These are phyloP conservation scores for Anas acuta DNA, from an alignment of 2,797 vertebrate genomes.

Conservation along the genomic window DNA sequence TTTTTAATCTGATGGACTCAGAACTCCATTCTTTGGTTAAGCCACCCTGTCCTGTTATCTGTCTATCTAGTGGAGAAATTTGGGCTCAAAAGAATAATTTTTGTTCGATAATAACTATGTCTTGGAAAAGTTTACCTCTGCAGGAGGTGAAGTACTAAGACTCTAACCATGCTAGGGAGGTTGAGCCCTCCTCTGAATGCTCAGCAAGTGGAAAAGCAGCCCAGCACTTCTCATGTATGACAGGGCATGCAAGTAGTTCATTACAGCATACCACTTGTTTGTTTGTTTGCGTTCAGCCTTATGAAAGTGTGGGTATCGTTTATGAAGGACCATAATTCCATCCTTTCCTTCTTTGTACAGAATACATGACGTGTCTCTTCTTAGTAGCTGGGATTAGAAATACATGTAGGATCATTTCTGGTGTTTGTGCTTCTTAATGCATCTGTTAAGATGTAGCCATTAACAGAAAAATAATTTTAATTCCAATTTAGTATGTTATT, in stretches of 20 bases:
- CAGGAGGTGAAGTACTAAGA: neutral
- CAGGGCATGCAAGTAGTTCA: neutral
- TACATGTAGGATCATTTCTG: neutral
- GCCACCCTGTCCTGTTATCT: neutral
- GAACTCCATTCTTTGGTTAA: neutral
- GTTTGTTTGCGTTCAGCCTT: neutral
- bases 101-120: neutral
- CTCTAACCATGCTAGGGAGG: neutral
- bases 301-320: neutral
- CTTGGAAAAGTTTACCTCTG: neutral
- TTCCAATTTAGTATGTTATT: neutral
- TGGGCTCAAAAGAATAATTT: neutral
- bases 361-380: neutral
- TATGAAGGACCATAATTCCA: neutral
- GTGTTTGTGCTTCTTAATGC: neutral
- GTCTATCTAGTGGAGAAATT: neutral
- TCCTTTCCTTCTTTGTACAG: neutral
- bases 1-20: neutral
- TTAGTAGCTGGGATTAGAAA: neutral
- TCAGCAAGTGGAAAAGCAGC: neutral
- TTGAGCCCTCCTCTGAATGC: neutral
- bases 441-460: neutral
- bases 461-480: neutral
- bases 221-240: neutral
- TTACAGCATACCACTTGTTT: accelerated